phyloP scores from a whole-genome alignment of 2,113 vertebrate species.

The Tonatia bakeri region DNA sequence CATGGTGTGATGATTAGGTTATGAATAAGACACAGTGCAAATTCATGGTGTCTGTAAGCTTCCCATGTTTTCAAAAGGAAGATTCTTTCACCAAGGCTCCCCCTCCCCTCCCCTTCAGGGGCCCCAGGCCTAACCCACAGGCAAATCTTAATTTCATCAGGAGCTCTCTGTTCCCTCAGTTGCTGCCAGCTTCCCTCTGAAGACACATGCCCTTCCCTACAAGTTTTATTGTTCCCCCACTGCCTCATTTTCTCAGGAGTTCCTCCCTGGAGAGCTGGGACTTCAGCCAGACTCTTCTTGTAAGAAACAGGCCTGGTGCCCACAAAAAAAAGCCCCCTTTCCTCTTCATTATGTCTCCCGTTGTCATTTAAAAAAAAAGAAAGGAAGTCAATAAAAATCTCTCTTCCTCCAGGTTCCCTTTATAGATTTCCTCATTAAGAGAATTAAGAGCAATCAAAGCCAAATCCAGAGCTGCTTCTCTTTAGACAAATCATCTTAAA shows the following conservation, averaged over 20 bases:
- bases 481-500: slow-evolving; percentile 76
- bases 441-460: slow-evolving; percentile 79
- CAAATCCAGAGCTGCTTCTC: slow-evolving; percentile 76
- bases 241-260: slow-evolving; percentile 64
- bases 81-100: slow-evolving; percentile 24
- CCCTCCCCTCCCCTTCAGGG: not conserved
- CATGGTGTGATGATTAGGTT: not conserved
- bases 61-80: not conserved
- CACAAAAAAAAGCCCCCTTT: slow-evolving; percentile 79
- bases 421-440: slow-evolving; percentile 76
- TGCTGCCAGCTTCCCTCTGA: slow-evolving; percentile 55
- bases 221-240: slow-evolving; percentile 68
- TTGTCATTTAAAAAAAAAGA: slow-evolving; percentile 71
- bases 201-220: slow-evolving; percentile 63
- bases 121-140: slow-evolving; percentile 65
- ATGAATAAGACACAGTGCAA: not conserved
- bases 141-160: slow-evolving; percentile 78
- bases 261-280: slow-evolving; percentile 57
- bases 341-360: slow-evolving; percentile 72
- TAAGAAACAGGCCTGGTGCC: slow-evolving; percentile 65
- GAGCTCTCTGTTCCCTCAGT: slow-evolving; percentile 63
- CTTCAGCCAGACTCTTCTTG: slow-evolving; percentile 60
- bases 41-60: not conserved
- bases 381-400: slow-evolving; percentile 70
- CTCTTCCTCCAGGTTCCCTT: slow-evolving; percentile 61